A percentile compares a stretch with the other conserved stretches of the same genome.
Conservation (phyloP, 2,797 vertebrate species). For the Aeoliscus strigatus region DNA sequence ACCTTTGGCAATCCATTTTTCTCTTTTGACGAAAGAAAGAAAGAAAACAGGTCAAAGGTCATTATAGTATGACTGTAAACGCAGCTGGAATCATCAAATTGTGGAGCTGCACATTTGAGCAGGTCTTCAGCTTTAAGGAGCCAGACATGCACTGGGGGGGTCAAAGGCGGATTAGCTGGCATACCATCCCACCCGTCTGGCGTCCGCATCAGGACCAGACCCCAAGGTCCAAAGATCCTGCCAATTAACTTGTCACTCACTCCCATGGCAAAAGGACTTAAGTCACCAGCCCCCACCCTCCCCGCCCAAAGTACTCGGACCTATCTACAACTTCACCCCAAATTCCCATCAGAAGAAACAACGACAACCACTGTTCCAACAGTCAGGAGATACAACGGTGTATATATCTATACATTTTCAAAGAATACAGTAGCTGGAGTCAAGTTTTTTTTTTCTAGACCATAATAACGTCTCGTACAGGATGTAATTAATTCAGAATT, state of each 20-base stretch:
- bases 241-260: conserved; percentile 81
- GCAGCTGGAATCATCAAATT: conserved; percentile 58
- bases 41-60: conserved; percentile 28
- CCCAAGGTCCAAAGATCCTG: conserved; percentile 63
- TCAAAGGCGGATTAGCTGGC: conserved; percentile 73
- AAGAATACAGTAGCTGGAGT: too few species aligned
- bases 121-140: conserved; percentile 57
- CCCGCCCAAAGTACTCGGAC: conserved; percentile 26
- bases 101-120: conserved; percentile 50
- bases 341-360: conserved; percentile 35
- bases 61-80: conserved; percentile 32
- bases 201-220: conserved; percentile 67
- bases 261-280: conserved; percentile 60
- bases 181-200: conserved; percentile 65
- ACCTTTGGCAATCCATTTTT: conserved; percentile 19
- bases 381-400: not conserved
- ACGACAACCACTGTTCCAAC: conserved; percentile 5
- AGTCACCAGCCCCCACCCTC: conserved; percentile 21
- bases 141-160: conserved; percentile 39
- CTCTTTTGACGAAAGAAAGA: conserved; percentile 28
- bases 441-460: conserved; percentile 17
- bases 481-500: conserved; percentile 58
- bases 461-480: conserved; percentile 28
- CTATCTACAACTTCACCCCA: conserved; percentile 47
- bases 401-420: too few species aligned